phyloP scores from a whole-genome alignment of 2,888 invertebrate genomes.

The Drosophila robusta region DNA sequence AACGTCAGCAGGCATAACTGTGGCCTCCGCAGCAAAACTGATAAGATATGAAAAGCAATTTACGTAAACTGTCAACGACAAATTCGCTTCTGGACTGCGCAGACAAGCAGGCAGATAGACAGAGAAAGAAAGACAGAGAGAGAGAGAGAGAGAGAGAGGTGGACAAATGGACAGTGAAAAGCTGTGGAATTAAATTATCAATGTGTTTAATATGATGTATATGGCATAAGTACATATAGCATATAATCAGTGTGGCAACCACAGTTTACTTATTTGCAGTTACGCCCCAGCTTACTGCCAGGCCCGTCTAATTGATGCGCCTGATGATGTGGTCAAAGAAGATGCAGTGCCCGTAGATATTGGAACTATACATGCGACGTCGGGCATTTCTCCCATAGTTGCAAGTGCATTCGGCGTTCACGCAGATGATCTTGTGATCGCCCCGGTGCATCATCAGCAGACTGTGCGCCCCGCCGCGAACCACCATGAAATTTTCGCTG shows the following conservation, averaged over 20 bases:
- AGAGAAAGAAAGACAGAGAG: too few species aligned
- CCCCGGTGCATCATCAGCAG: slow-evolving; percentile 52
- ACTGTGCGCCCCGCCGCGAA: slow-evolving; percentile 46
- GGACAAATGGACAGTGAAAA: slow-evolving; percentile 6
- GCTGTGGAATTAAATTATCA: slow-evolving; percentile 46
- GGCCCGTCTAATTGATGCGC: slow-evolving; percentile 47
- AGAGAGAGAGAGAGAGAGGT: too few species aligned
- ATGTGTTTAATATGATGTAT: neutral
- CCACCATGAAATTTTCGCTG: slow-evolving; percentile 48
- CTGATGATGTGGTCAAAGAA: slow-evolving; percentile 63
- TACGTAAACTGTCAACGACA: slow-evolving; percentile 77
- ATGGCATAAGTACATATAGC: neutral
- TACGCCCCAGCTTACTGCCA: slow-evolving; percentile 5
- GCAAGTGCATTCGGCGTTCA: slow-evolving; percentile 51
- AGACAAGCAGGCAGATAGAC: too few species aligned
- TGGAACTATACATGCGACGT: slow-evolving; percentile 33
- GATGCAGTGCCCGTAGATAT: slow-evolving; percentile 50
- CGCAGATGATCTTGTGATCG: slow-evolving; percentile 60
- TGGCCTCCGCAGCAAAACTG: slow-evolving; percentile 42
- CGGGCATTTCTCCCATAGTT: slow-evolving; percentile 19
- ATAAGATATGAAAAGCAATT: slow-evolving; percentile 77
- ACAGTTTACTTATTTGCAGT: slow-evolving; percentile 5
- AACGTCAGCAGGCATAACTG: slow-evolving; percentile 67
- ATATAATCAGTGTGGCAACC: slow-evolving; percentile 34
- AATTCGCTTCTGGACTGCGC: slow-evolving; percentile 51